Conservation (phyloP, 1,140 invertebrate species). For the Macrobrachium nipponense region DNA sequence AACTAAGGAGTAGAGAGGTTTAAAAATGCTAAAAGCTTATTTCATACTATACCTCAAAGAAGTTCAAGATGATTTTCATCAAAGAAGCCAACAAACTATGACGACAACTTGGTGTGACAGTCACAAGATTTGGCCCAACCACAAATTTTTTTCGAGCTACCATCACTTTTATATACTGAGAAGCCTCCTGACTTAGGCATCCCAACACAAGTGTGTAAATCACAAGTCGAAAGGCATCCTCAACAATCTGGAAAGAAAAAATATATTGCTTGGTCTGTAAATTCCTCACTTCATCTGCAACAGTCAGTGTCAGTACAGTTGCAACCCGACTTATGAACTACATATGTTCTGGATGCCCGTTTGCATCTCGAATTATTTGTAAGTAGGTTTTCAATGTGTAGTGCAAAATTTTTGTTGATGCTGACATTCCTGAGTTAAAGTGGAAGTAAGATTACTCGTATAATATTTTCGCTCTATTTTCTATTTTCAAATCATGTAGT, state of each 20-base stretch:
- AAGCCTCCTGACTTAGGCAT: slow-evolving; percentile 28
- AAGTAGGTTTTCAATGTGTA: too few species aligned
- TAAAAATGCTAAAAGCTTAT: not conserved
- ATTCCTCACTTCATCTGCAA: not conserved
- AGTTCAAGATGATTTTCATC: slow-evolving; percentile 10
- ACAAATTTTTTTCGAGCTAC: slow-evolving; percentile 28
- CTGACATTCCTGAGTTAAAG: too few species aligned
- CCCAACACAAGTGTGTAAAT: slow-evolving; percentile 33
- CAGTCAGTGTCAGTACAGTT: too few species aligned
- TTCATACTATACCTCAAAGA: slow-evolving; percentile 16
- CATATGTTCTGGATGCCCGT: too few species aligned
- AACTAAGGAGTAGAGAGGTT: not conserved
- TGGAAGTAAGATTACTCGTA: too few species aligned
- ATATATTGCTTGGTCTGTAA: not conserved
- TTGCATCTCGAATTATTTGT: too few species aligned
- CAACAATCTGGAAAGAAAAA: slow-evolving; percentile 4
- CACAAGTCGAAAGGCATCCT: slow-evolving; percentile 8
- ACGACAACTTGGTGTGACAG: slow-evolving; percentile 7
- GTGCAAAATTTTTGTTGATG: too few species aligned
- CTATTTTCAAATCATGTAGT: too few species aligned
- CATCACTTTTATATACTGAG: slow-evolving; percentile 28
- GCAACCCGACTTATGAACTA: too few species aligned
- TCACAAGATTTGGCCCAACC: not conserved
- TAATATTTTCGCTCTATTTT: too few species aligned
- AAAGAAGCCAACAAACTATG: slow-evolving; percentile 11